Percentiles rank a stretch among this genome's conserved stretches.
Evolutionary conservation across 2,888 invertebrate species (phyloP).

Genomic region (Drosophila infuscata): DNA sequence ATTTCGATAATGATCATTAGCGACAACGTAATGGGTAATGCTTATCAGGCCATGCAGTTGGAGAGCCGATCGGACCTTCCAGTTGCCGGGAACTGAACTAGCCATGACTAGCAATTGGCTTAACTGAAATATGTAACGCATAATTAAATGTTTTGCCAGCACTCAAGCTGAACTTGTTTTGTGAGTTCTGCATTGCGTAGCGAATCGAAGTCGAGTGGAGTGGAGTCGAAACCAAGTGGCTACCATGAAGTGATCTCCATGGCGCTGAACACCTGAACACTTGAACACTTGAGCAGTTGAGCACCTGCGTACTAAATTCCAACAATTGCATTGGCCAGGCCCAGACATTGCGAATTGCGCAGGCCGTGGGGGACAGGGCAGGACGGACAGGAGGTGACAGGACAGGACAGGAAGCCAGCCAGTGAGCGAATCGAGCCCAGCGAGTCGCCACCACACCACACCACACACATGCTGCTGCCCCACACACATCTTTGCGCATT

Average conservation of each 20-base stretch:
- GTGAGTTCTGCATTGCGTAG: conserved; percentile 57
- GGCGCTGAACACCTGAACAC: not conserved
- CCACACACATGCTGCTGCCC: conserved; percentile 44
- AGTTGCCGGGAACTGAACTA: conserved; percentile 18
- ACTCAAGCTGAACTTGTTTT: conserved; percentile 64
- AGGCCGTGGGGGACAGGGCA: not conserved
- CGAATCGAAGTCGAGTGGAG: conserved; percentile 13
- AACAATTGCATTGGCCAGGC: conserved; percentile 27
- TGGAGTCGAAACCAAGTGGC: conserved; percentile 20
- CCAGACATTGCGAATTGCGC: conserved; percentile 39
- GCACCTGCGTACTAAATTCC: conserved; percentile 66
- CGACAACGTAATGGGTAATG: conserved; percentile 25
- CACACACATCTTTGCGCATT: conserved; percentile 50
- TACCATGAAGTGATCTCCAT: conserved; percentile 23
- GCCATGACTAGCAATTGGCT: conserved; percentile 37
- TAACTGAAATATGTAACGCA: conserved; percentile 48
- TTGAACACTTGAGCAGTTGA: conserved; percentile 60
- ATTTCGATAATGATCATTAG: conserved; percentile 22
- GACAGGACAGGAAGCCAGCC: conserved; percentile 41
- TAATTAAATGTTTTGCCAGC: conserved; percentile 70
- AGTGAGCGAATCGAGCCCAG: not conserved
- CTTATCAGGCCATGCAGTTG: conserved; percentile 50
- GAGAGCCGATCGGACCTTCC: conserved; percentile 49
- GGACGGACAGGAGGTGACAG: not conserved
- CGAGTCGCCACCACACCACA: conserved; percentile 9